phyloP scores from a whole-genome alignment of 2,113 vertebrate species.

The Uria aalge region DNA sequence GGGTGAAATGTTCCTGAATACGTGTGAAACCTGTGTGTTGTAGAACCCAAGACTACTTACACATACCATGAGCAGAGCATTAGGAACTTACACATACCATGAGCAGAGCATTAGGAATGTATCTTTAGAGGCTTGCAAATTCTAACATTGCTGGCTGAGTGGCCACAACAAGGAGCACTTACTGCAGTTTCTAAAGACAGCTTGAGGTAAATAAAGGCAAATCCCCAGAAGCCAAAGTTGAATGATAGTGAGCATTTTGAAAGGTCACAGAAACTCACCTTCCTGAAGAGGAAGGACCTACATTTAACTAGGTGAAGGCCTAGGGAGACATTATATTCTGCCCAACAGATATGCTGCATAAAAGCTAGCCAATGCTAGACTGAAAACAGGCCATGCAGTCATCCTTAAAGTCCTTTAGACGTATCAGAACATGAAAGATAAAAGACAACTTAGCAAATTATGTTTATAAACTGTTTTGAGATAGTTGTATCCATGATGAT shows the following conservation, averaged over 20 bases:
- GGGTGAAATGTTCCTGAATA: not conserved
- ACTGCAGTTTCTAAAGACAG: not conserved
- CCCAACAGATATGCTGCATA: not conserved
- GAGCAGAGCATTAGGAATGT: not conserved
- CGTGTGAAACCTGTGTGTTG: not conserved
- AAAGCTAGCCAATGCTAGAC: not conserved
- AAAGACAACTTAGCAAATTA: not conserved
- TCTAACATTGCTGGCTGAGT: not conserved
- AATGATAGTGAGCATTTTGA: not conserved
- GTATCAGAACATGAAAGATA: not conserved
- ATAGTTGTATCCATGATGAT: not conserved
- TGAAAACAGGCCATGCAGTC: not conserved
- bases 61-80: not conserved
- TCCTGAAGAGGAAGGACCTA: not conserved
- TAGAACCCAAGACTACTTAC: not conserved
- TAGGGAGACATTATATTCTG: not conserved
- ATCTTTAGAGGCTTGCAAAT: not conserved
- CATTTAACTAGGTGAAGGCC: not conserved
- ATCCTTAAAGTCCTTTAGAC: not conserved
- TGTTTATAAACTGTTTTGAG: not conserved
- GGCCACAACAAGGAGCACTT: not conserved
- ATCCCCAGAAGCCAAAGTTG: not conserved
- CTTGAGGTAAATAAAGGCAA: not conserved
- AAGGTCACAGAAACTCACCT: not conserved
- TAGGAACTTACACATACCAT: not conserved